A percentile compares a stretch with the other conserved stretches of the same genome.
These are phyloP conservation scores for Batillaria attramentaria DNA, from an alignment of 1,140 invertebrate genomes.

Conservation along the genomic window DNA sequence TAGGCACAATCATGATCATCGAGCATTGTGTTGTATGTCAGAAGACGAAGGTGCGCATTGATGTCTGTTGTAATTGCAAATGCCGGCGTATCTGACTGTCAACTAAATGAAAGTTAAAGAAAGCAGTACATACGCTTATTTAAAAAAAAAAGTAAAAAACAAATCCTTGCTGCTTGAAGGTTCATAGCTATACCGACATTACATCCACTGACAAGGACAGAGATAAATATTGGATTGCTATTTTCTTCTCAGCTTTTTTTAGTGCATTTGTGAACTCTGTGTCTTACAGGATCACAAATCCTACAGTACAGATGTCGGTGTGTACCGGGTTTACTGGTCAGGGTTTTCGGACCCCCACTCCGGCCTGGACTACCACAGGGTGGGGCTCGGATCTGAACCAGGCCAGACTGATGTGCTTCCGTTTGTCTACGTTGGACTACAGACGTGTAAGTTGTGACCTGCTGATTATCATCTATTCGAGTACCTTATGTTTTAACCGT, in stretches of 20 bases:
- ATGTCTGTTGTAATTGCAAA: neutral
- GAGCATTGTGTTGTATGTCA: neutral
- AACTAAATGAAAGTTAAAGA: too few relatives aligned
- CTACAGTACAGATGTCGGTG: constrained; percentile 5
- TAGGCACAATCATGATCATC: too few relatives aligned
- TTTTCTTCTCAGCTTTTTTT: too few relatives aligned
- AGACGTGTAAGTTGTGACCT: neutral
- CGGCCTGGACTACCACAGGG: constrained; percentile 13
- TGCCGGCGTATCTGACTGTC: neutral
- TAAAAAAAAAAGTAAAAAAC: neutral
- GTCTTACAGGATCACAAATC: too few relatives aligned
- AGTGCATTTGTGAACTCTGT: too few relatives aligned
- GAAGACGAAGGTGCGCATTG: neutral
- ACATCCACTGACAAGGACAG: too few relatives aligned
- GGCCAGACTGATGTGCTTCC: neutral
- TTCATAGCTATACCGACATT: too few relatives aligned
- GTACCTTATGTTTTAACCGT: too few relatives aligned
- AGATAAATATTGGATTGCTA: too few relatives aligned
- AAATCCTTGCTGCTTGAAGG: too few relatives aligned
- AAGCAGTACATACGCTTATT: too few relatives aligned
- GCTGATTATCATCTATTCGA: neutral
- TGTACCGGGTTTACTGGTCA: neutral
- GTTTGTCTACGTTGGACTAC: constrained; percentile 4
- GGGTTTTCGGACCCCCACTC: constrained; percentile 17
- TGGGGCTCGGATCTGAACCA: neutral